phyloP scores from a whole-genome alignment of 2,888 invertebrate genomes.

The Blomia tropicalis region DNA sequence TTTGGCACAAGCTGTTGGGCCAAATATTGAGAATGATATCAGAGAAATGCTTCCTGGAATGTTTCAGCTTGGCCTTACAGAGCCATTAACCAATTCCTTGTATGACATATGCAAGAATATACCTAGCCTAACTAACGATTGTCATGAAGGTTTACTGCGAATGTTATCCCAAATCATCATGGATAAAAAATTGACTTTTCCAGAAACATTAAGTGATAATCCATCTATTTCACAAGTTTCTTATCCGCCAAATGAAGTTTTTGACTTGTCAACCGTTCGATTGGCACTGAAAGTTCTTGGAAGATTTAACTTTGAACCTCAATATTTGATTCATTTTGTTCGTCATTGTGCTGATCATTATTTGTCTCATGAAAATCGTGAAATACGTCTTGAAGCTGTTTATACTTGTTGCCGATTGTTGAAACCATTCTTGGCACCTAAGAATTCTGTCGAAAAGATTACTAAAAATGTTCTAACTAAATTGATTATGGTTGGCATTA shows the following conservation, averaged over 20 bases:
- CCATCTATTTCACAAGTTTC: slow-evolving; percentile 1
- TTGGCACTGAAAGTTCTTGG: slow-evolving; percentile 82
- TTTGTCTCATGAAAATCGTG: slow-evolving; percentile 71
- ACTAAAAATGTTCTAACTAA: slow-evolving; percentile 61
- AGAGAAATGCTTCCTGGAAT: slow-evolving; percentile 67
- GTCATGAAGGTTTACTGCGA: slow-evolving; percentile 77
- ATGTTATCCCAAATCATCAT: slow-evolving; percentile 78
- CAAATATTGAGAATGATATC: slow-evolving; percentile 57
- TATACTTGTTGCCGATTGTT: slow-evolving; percentile 77
- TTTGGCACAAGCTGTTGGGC: slow-evolving; percentile 67
- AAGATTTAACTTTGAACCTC: slow-evolving; percentile 71
- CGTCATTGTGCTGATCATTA: slow-evolving; percentile 80
- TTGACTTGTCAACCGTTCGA: slow-evolving; percentile 65
- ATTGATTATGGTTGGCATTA: slow-evolving; percentile 76
- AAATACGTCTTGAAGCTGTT: slow-evolving; percentile 82
- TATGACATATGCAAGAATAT: slow-evolving; percentile 74
- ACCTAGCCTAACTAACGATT: slow-evolving; percentile 67
- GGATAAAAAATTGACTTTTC: slow-evolving; percentile 66
- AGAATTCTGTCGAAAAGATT: not conserved
- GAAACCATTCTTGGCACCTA: slow-evolving; percentile 42
- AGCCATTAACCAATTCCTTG: slow-evolving; percentile 73
- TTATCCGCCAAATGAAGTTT: not conserved
- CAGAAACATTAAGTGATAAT: slow-evolving; percentile 32
- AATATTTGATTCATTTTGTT: slow-evolving; percentile 77
- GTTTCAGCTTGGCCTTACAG: slow-evolving; percentile 79